These are phyloP conservation scores for Bellardia pandia DNA, from an alignment of 2,888 invertebrate genomes.

Conservation along the genomic window DNA sequence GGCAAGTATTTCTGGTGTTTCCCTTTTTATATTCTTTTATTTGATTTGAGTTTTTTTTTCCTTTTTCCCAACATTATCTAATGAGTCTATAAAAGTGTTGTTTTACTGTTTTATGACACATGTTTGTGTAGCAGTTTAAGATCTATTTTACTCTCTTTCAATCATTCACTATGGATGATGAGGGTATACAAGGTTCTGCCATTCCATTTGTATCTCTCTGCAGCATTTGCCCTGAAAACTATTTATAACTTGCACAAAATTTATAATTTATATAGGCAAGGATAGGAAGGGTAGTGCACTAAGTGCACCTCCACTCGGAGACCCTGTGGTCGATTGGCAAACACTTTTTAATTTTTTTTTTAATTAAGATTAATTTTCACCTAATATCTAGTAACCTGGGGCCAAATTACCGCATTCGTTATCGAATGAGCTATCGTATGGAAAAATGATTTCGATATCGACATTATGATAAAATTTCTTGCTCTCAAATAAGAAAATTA, in stretches of 20 bases:
- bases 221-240: constrained; percentile 11
- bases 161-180: constrained; percentile 17
- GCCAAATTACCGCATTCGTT: too few relatives aligned
- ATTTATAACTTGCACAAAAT: not conserved
- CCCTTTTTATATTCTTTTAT: constrained; percentile 18
- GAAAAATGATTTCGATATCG: too few relatives aligned
- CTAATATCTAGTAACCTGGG: too few relatives aligned
- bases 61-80: constrained; percentile 48
- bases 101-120: constrained; percentile 58
- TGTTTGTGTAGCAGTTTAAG: constrained; percentile 38
- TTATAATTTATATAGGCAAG: too few relatives aligned
- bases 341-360: too few relatives aligned
- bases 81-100: constrained; percentile 68
- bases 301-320: too few relatives aligned
- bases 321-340: too few relatives aligned
- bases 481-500: too few relatives aligned
- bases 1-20: constrained; percentile 27
- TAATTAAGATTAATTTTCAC: too few relatives aligned
- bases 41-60: constrained; percentile 4
- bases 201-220: constrained; percentile 4
- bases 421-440: too few relatives aligned
- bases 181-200: constrained; percentile 26
- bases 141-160: constrained; percentile 16
- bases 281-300: too few relatives aligned
- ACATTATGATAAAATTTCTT: too few relatives aligned